Base-by-base conservation (phyloP, 2,113 vertebrate species). In the Chunga burmeisteri region DNA sequence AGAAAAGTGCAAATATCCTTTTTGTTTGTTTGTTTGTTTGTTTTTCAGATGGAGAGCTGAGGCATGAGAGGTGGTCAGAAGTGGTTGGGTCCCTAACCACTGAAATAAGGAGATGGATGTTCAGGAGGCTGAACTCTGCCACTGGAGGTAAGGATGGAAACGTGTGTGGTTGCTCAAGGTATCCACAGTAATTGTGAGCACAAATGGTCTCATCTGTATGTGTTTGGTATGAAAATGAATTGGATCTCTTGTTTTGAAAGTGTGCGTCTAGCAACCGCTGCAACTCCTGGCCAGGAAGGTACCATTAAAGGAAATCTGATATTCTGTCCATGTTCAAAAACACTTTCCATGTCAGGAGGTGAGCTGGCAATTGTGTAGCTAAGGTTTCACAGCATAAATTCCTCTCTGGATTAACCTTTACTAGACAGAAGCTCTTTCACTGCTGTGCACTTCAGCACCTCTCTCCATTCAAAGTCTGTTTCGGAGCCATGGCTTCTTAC, bases 21-120 rank as follows among this genome's bases (percentile, higher is more conserved):
- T 8, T 55, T 56, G 27, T 30, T 12, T 7, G 10, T 3, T 2
- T 5, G 4, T 17, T 16, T 25, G 3, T 21, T 34, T 34, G 4
- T 27, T 52, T 36, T 49, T 34, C 36, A 27, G 50, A 5, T 9
- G 7, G 27, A 44, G 19, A 65, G 13, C 7, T 9, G 27, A 50
- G 22, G 34, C 11, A 3, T 44, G 42, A 30, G 34, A 21, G 40
- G 16, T 87, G 44, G 40, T 61, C 46, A 34, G 27, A 67, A n/a
- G 29, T 9, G n/a, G 4, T 40, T 36, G 4, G 11, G 23, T 46
- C 36, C n/a, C 32, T 50, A 32, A 27, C 9, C 22, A 14, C 38
- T 25, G 56, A 14, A 38, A 27, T 50, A 11, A 49, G n/a, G 38
- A 84, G 11, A 18, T 6, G 6, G 30, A 4, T 73, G 25, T 62